Conservation (phyloP, 2,797 vertebrate species). For the Alfaro cultratus region DNA sequence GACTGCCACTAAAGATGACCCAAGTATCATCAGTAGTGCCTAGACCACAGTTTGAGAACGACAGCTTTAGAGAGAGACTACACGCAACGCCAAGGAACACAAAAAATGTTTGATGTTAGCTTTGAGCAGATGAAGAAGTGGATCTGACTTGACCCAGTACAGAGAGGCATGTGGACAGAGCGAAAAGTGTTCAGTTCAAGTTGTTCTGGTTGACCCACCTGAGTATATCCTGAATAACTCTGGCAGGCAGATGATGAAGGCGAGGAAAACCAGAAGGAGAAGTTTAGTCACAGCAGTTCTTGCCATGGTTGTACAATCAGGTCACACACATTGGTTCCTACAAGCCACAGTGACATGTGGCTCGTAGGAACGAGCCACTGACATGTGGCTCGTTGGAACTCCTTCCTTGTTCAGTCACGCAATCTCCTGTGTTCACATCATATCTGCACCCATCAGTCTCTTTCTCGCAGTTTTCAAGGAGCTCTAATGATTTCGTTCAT, state of each 20-base stretch:
- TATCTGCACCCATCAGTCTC: neutral
- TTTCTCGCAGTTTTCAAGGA: neutral
- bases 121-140: neutral
- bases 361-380: constrained; percentile 7
- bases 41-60: neutral
- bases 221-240: constrained; percentile 85
- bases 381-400: constrained; percentile 16
- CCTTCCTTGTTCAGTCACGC: constrained; percentile 35
- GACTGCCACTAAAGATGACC: neutral
- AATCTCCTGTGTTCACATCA: constrained; percentile 10
- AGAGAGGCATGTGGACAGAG: neutral
- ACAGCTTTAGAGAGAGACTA: neutral
- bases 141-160: neutral
- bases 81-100: neutral
- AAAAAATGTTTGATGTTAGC: constrained; percentile 8
- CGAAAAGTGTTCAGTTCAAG: neutral
- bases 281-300: constrained; percentile 82
- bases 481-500: neutral
- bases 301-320: constrained; percentile 59
- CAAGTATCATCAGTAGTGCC: neutral
- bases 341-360: constrained; percentile 10
- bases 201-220: constrained; percentile 76
- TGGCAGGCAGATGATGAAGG: constrained; percentile 88
- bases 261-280: constrained; percentile 78
- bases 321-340: constrained; percentile 24